phyloP scores from a whole-genome alignment of 35 echinoderm and acorn worm genomes.

The Ptychodera flava region DNA sequence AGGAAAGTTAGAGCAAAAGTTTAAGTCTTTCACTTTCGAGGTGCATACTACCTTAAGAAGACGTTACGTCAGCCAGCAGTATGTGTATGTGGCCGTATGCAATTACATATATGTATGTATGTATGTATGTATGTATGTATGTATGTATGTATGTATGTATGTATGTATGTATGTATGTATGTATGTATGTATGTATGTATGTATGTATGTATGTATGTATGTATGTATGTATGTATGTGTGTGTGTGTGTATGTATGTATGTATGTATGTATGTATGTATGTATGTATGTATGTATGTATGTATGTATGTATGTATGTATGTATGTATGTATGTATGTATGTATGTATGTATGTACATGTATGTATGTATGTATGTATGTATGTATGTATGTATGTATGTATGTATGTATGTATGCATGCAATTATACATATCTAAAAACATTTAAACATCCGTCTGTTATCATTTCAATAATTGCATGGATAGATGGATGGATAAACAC shows the following conservation, averaged over 20 bases:
- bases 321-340: slow-evolving; percentile 2
- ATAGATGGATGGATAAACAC: too few species aligned
- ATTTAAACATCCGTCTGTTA: too few species aligned
- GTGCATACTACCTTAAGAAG: too few species aligned
- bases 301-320: neutral
- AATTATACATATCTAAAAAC: too few species aligned
- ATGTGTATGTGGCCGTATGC: too few species aligned
- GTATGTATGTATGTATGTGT: neutral
- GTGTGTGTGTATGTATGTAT: neutral
- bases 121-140: neutral
- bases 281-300: slow-evolving; percentile 2
- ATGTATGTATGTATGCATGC: slow-evolving; percentile 2
- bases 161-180: neutral
- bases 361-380: neutral
- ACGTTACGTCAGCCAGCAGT: too few species aligned
- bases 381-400: slow-evolving; percentile 2
- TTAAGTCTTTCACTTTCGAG: too few species aligned
- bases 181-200: slow-evolving; percentile 2
- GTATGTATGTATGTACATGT: slow-evolving; percentile 1
- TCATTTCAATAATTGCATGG: too few species aligned
- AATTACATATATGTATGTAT: neutral
- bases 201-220: neutral
- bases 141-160: slow-evolving; percentile 2
- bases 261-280: slow-evolving; percentile 2
- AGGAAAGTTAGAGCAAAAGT: too few species aligned